Evolutionary conservation across 2,888 invertebrate genomes (phyloP).

Genomic region (Drosophila yooni): DNA sequence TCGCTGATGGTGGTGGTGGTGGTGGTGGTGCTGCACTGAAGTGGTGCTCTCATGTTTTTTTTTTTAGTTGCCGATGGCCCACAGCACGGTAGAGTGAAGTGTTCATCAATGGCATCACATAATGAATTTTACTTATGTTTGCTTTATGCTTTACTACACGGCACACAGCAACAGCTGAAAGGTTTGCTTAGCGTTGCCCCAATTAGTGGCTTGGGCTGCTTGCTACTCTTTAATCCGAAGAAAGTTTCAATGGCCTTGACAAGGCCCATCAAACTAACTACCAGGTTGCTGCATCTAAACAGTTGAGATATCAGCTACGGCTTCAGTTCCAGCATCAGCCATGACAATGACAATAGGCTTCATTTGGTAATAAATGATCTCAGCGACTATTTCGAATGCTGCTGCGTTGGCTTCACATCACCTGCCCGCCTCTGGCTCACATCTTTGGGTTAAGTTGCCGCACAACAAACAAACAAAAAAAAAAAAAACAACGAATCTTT

Average conservation of each 20-base stretch:
- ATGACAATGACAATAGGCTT: conserved; percentile 43
- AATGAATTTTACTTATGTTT: conserved; percentile 54
- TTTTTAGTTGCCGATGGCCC: conserved; percentile 37
- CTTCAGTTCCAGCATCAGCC: conserved; percentile 2
- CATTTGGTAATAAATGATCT: conserved; percentile 59
- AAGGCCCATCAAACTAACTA: conserved; percentile 43
- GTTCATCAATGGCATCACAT: conserved; percentile 71
- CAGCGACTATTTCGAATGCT: conserved; percentile 6
- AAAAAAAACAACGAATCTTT: conserved; percentile 6
- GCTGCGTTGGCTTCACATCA: conserved; percentile 45
- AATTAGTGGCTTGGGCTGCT: conserved; percentile 43
- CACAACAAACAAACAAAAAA: conserved; percentile 20
- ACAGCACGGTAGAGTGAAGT: conserved; percentile 51
- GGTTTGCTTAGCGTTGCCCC: conserved; percentile 32
- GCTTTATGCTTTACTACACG: conserved; percentile 43
- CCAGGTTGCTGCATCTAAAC: neutral
- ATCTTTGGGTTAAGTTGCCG: conserved; percentile 69
- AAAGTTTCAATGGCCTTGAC: conserved; percentile 71
- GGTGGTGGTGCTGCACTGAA: conserved; percentile 26
- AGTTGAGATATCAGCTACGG: neutral
- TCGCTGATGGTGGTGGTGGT: conserved; percentile 1
- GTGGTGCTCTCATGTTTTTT: conserved; percentile 28
- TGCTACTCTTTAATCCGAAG: conserved; percentile 40
- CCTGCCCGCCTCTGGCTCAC: conserved; percentile 18
- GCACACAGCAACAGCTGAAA: neutral